Conservation (phyloP, 2,797 vertebrate species). For the Petrocephalus sullivani region DNA sequence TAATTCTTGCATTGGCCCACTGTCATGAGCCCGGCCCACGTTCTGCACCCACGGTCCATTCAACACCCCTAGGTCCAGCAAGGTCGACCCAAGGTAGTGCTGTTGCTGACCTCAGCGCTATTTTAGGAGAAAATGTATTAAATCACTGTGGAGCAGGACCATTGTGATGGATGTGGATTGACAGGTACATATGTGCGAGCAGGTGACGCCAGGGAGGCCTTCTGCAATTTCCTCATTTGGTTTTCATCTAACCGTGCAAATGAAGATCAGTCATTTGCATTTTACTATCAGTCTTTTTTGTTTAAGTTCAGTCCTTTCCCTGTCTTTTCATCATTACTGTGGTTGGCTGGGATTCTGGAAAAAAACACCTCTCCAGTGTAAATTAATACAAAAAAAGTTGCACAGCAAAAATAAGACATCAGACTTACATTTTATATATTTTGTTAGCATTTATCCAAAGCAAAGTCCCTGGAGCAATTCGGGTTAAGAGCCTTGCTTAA, state of each 20-base stretch:
- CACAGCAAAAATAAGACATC: background rate
- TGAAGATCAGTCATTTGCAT: background rate
- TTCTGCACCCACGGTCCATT: slow-evolving; percentile 29
- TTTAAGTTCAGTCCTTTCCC: background rate
- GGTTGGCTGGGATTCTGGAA: background rate
- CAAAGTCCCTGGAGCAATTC: background rate
- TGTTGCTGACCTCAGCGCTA: slow-evolving; percentile 46
- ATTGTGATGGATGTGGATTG: slow-evolving; percentile 28
- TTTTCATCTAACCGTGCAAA: background rate
- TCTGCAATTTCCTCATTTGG: background rate
- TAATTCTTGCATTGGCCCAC: background rate
- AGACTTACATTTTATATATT: background rate
- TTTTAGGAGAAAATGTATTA: slow-evolving; percentile 50
- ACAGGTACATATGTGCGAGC: background rate
- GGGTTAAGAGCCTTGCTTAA: background rate
- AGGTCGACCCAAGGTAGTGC: slow-evolving; percentile 51
- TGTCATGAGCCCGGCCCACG: background rate
- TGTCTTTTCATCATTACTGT: background rate
- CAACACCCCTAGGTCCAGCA: slow-evolving; percentile 30
- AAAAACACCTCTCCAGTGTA: background rate
- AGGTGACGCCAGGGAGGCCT: background rate
- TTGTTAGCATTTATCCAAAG: background rate
- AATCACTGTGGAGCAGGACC: slow-evolving; percentile 37
- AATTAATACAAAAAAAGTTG: background rate
- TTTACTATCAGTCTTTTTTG: background rate